Evolutionary conservation across 2,113 vertebrate genomes (phyloP), one percentile per base, ranked within the genome.

Genomic region (Psephotus haematonotus): DNA sequence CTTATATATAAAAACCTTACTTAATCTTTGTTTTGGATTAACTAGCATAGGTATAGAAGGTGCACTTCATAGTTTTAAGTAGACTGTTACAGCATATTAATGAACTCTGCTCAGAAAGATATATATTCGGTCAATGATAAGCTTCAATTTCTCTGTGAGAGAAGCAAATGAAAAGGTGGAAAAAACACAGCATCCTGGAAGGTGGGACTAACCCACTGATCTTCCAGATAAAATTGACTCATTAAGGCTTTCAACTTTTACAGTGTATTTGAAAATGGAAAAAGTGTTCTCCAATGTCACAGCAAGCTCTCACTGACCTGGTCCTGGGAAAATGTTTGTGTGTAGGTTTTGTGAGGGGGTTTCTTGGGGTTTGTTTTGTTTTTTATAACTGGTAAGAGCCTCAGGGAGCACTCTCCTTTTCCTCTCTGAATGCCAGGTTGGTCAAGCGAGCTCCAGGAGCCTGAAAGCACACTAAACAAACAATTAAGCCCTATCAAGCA

Each of bases 1-100:
- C 90, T 90, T 95, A 92, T 92, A 90, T 84, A 95, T 80, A 96
- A 95, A 95, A 68, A 47, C 83, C 91, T 97, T 83, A 82, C 91
- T 97, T 96, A 91, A 95, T 97, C 96, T 97, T 97, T 96, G 91
- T 97, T 96, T 96, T 95, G 96, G 94, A 97, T 96, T 97, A 94
- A 96, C 94, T 70, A 87, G 92, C 63, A 59, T 28, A 76, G 80
- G 88, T 69, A 55, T 65, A 82, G 50, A 77, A 75, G 86, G 85
- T 87, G 60, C 71, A 77, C 64, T 94, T 83, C 53, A 3, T 80
- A 91, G 94, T 93, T 97, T 88, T 93, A 93, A 91, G 87, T 59
- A 82, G 95, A 94, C 72, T 18, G 67, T 91, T 93, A 63, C 46
- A 94, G 95, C 92, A 96, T 94, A 92, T 95, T 97, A 96, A 97